phyloP scores from a whole-genome alignment of 2,113 vertebrate species.

The Promerops cafer region DNA sequence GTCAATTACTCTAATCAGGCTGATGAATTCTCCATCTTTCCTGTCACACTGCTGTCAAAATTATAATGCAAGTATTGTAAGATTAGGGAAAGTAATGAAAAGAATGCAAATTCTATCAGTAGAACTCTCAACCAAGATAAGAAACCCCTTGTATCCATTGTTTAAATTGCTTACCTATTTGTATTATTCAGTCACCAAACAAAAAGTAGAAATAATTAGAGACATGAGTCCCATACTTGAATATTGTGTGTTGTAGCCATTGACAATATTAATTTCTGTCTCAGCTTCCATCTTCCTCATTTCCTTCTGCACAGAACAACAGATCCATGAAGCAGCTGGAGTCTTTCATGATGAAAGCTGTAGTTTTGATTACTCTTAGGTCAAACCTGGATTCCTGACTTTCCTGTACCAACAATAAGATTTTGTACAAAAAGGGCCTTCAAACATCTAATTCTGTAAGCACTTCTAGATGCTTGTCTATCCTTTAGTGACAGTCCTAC shows the following conservation, averaged over 20 bases:
- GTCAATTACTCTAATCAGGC: not conserved
- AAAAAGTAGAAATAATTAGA: not conserved
- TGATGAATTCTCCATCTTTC: not conserved
- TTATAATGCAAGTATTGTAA: not conserved
- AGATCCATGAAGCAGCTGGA: not conserved
- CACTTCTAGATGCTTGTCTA: not conserved
- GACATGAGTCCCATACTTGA: not conserved
- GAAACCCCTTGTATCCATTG: not conserved
- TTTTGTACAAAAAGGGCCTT: not conserved
- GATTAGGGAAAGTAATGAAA: not conserved
- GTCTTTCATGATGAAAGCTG: not conserved
- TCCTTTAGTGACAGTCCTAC: not conserved
- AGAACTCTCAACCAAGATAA: not conserved
- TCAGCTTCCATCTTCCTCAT: not conserved
- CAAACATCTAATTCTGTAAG: not conserved
- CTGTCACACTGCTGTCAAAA: not conserved
- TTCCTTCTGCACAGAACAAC: not conserved
- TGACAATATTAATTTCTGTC: fast-evolving
- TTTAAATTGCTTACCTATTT: not conserved
- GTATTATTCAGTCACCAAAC: not conserved
- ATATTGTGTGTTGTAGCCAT: not conserved
- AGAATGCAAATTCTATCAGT: not conserved
- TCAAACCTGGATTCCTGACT: not conserved
- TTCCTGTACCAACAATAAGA: not conserved
- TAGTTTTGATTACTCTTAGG: not conserved